Percentiles rank a stretch among this genome's conserved stretches.
These are phyloP conservation scores for Lissonota sp. DNA, from an alignment of 2,888 invertebrate genomes.

Conservation along the genomic window DNA sequence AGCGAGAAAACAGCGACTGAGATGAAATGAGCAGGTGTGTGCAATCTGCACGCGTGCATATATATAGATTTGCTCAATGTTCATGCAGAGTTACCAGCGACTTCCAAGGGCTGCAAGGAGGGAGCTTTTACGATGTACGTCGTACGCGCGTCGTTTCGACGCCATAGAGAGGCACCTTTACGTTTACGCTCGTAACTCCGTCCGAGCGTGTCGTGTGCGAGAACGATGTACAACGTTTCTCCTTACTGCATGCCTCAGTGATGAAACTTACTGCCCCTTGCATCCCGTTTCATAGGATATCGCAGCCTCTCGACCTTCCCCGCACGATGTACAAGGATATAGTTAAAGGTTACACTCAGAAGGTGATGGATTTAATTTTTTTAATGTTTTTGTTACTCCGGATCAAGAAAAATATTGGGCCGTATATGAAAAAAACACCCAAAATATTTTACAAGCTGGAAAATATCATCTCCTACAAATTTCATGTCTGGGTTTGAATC, in stretches of 20 bases:
- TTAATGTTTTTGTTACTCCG: too few relatives aligned
- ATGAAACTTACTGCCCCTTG: conserved; percentile 41
- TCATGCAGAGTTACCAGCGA: conserved; percentile 62
- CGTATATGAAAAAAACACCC: too few relatives aligned
- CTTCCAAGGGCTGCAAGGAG: conserved; percentile 56
- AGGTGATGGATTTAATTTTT: not conserved
- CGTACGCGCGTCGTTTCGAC: conserved; percentile 70
- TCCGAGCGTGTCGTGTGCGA: conserved; percentile 67
- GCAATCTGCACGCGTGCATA: conserved; percentile 11
- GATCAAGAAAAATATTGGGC: too few relatives aligned
- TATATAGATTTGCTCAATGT: not conserved
- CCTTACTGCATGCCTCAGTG: conserved; percentile 11
- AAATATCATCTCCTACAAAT: too few relatives aligned
- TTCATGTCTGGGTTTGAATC: conserved; percentile 1
- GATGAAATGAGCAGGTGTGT: not conserved
- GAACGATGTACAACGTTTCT: conserved; percentile 17
- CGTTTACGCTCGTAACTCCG: conserved; percentile 76
- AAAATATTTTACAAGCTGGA: too few relatives aligned
- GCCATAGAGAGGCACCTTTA: conserved; percentile 64
- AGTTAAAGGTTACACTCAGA: conserved; percentile 13
- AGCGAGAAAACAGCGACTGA: too few relatives aligned
- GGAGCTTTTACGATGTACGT: conserved; percentile 73
- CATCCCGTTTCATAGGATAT: conserved; percentile 56
- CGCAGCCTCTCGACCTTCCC: conserved; percentile 57
- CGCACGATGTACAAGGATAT: not conserved